Percentiles rank a stretch among this genome's conserved stretches.
phyloP scores from a whole-genome alignment of 2,888 invertebrate genomes.

The Fabriciana adippe region DNA sequence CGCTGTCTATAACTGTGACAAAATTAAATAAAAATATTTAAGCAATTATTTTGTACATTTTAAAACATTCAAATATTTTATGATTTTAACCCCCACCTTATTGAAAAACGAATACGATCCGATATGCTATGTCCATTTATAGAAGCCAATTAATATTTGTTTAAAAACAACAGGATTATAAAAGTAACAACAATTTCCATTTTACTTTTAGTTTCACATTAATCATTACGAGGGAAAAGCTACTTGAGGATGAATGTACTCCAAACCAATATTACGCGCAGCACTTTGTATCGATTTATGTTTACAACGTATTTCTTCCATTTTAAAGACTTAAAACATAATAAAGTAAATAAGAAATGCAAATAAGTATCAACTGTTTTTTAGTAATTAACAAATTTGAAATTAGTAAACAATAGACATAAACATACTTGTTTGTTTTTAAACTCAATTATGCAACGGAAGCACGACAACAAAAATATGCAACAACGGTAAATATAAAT shows the following conservation, averaged over 20 bases:
- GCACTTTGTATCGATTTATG: slow-evolving; percentile 69
- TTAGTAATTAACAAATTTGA: not conserved
- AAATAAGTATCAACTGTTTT: not conserved
- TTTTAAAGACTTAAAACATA: slow-evolving; percentile 37
- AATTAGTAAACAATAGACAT: not conserved
- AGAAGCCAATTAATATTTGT: not conserved
- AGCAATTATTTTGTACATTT: not conserved
- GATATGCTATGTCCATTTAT: not conserved
- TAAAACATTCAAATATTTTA: too few relatives aligned
- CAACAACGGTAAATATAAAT: slow-evolving; percentile 9
- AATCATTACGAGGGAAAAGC: slow-evolving; percentile 26
- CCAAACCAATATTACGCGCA: slow-evolving; percentile 72
- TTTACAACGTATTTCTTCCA: slow-evolving; percentile 72
- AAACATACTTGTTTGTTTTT: slow-evolving; percentile 35
- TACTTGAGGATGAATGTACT: slow-evolving; percentile 74
- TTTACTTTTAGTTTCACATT: not conserved
- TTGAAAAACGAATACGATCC: not conserved
- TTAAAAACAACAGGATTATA: not conserved
- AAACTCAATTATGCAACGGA: slow-evolving; percentile 17
- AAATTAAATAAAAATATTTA: not conserved
- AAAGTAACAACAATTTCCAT: not conserved
- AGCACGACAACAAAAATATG: slow-evolving; percentile 15
- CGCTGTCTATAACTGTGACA: slow-evolving; percentile 12
- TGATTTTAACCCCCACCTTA: not conserved
- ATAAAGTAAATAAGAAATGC: not conserved